These are phyloP conservation scores for Melanotaenia boesemani DNA, from an alignment of 2,797 vertebrate genomes.

Conservation along the genomic window DNA sequence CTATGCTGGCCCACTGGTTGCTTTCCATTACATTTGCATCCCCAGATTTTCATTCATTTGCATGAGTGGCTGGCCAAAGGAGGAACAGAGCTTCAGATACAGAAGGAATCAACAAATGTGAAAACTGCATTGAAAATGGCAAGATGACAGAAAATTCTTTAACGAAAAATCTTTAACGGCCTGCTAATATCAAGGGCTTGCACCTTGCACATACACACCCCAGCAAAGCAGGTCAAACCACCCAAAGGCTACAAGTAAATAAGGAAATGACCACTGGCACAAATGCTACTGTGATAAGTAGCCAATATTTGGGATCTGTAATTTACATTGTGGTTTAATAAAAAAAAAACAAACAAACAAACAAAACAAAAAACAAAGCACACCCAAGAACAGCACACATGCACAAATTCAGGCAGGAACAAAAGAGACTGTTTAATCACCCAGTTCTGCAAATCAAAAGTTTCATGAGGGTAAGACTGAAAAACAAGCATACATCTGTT, in stretches of 20 bases:
- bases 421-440: not conserved
- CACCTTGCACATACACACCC: not conserved
- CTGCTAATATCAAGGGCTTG: not conserved
- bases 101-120: not conserved
- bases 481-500: too few species aligned
- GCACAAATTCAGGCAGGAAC: not conserved
- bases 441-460: slow-evolving; percentile 6
- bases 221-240: not conserved
- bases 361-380: not conserved
- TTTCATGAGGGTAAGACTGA: not conserved
- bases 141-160: not conserved
- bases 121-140: not conserved
- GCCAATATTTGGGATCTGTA: not conserved
- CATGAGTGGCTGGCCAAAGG: slow-evolving; percentile 38
- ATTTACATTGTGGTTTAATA: slow-evolving; percentile 7
- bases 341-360: not conserved
- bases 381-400: slow-evolving; percentile 7
- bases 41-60: slow-evolving; percentile 72
- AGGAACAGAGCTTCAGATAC: not conserved
- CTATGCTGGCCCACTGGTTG: not conserved
- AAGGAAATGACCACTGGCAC: slow-evolving; percentile 39
- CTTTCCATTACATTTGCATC: slow-evolving; percentile 74
- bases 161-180: slow-evolving; percentile 1
- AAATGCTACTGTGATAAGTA: slow-evolving; percentile 32
- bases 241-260: slow-evolving; percentile 25